These are phyloP conservation scores for Bovichtus diacanthus DNA, from an alignment of 2,797 vertebrate species.

Conservation along the genomic window DNA sequence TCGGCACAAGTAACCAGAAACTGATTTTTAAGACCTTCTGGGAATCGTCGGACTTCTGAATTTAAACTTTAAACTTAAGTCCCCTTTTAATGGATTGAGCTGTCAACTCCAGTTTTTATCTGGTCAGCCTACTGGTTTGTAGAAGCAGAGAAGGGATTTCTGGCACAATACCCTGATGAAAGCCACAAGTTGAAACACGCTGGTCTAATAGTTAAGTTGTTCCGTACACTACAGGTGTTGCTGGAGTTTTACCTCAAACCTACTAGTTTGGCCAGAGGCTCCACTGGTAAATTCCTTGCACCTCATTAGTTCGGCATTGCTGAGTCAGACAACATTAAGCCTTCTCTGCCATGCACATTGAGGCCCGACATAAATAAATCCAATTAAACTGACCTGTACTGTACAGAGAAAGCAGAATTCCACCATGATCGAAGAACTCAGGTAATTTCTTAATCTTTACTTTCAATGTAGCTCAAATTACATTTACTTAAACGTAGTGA, in stretches of 20 bases:
- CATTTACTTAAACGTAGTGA: no score
- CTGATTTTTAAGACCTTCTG: background rate
- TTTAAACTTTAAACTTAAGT: background rate
- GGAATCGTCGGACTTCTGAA: background rate
- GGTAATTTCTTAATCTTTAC: background rate
- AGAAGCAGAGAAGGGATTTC: background rate
- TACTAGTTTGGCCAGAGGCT: conserved; percentile 22
- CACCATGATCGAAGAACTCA: no score
- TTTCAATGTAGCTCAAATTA: background rate
- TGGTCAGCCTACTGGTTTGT: conserved; percentile 4
- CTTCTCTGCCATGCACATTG: background rate
- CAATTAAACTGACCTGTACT: background rate
- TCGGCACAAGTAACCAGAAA: background rate
- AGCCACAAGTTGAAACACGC: background rate
- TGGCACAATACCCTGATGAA: background rate
- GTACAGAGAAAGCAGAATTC: background rate
- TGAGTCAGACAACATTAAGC: conserved; percentile 33
- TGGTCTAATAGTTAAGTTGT: background rate
- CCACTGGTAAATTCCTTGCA: conserved; percentile 39
- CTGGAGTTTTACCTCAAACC: conserved; percentile 1
- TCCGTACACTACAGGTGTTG: background rate
- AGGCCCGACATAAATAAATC: conserved; percentile 16
- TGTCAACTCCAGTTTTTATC: conserved; percentile 22
- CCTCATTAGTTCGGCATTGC: conserved; percentile 39
- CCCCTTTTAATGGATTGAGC: conserved; percentile 21